Evolutionary conservation across 2,888 invertebrate species (phyloP).

Genomic region (Scaptomyza cyrtandrae): DNA sequence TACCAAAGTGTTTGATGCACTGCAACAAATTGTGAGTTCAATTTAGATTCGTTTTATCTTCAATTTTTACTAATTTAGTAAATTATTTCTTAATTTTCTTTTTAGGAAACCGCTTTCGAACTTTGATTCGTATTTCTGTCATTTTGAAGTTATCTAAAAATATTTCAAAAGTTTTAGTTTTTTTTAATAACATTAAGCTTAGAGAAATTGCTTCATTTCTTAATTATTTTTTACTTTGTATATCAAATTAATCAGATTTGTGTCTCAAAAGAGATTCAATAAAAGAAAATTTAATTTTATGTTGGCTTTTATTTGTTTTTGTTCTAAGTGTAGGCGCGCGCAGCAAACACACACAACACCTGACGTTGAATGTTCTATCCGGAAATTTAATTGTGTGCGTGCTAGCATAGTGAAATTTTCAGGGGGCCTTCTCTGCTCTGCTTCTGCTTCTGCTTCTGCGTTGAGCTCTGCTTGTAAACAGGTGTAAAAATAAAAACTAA

Average conservation of each 20-base stretch:
- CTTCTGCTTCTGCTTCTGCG: background rate
- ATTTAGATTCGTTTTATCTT: background rate
- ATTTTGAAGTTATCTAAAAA: too few species aligned
- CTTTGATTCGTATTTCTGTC: too few species aligned
- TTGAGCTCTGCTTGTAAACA: slow-evolving; percentile 64
- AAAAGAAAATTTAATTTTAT: too few species aligned
- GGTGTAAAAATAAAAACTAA: slow-evolving; percentile 79
- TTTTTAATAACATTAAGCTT: too few species aligned
- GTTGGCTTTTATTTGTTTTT: background rate
- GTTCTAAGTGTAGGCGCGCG: slow-evolving; percentile 14
- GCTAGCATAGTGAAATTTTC: slow-evolving; percentile 68
- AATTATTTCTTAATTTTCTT: too few species aligned
- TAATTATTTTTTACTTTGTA: too few species aligned
- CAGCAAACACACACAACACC: slow-evolving; percentile 29
- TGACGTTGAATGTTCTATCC: slow-evolving; percentile 66
- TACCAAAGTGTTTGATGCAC: slow-evolving; percentile 61
- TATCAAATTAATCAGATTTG: too few species aligned
- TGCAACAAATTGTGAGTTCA: background rate
- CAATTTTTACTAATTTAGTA: too few species aligned
- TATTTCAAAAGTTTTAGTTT: too few species aligned
- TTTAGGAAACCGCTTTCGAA: too few species aligned
- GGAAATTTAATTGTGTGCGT: slow-evolving; percentile 80
- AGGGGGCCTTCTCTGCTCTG: slow-evolving; percentile 4
- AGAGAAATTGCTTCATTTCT: too few species aligned
- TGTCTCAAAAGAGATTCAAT: too few species aligned